Evolutionary conservation across 2,797 vertebrate species (phyloP).

Genomic region (Microcaecilia unicolor): DNA sequence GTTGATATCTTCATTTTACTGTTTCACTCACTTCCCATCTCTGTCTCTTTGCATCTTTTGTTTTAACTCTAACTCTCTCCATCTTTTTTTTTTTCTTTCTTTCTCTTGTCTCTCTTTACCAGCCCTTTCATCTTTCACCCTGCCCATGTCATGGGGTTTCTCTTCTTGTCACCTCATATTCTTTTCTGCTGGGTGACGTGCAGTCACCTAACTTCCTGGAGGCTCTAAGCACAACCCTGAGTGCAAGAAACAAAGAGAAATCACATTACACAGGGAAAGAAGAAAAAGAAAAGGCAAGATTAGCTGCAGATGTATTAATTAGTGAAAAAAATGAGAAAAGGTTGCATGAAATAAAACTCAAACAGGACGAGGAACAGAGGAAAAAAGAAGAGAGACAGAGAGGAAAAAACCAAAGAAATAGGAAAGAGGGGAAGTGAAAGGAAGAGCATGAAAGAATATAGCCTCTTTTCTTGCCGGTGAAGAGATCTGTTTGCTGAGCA

Average conservation of each 20-base stretch:
- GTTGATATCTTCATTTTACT: neutral
- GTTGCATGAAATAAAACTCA: no score
- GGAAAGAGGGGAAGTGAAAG: neutral
- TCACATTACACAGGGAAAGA: neutral
- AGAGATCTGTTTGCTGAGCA: neutral
- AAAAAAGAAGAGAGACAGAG: neutral
- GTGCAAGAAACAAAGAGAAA: neutral
- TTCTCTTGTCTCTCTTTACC: neutral
- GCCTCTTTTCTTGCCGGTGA: no score
- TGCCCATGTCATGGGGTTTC: no score
- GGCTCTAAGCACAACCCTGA: conserved; percentile 27
- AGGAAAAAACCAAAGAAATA: neutral
- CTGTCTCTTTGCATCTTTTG: neutral
- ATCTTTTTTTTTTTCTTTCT: neutral
- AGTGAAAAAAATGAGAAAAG: neutral
- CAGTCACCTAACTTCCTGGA: conserved; percentile 19
- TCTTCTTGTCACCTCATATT: no score
- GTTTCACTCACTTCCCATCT: no score
- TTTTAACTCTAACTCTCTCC: neutral
- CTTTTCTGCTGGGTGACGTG: no score
- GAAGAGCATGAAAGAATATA: no score
- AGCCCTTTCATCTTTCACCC: no score
- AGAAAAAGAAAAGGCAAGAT: neutral
- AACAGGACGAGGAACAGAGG: no score
- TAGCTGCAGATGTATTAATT: no score